Evolutionary conservation across 2,113 vertebrate species (phyloP), one percentile per base, ranked within the genome.

Genomic region (Perccottus glenii): DNA sequence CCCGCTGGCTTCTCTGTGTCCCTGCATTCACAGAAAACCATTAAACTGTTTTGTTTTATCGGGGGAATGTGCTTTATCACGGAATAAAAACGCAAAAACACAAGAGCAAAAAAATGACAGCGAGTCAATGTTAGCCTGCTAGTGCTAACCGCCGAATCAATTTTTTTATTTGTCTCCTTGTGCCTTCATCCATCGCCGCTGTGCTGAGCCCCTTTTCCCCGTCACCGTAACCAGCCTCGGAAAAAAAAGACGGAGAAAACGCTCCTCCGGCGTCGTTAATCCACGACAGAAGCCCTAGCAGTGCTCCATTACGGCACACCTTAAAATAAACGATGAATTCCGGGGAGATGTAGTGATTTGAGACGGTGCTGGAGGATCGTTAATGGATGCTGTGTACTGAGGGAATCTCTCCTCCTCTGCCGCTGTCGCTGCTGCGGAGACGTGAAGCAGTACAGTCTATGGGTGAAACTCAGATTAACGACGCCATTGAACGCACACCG

Each of bases 311-410:
- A 50, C 60, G 59, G 15, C 83, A 79, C 85, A 77, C 70, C 73
- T n/a, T 40, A 2, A 55, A 68, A 59, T 6, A 59, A 68, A 66
- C 47, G 19, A 65, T 55, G 38, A 38, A 57, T 70, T 64, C 59
- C 11, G 64, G 67, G 38, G 63, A 59, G 72, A 78, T 66, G 83
- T 33, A 45, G 27, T 12, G 63, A 10, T 60, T 38, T 9, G 57
- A 15, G 45, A 42, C 64, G n/a, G 19, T 27, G 19, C 19, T 27
- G 19, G 19, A 27, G 19, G 19, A 27, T 27, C 75, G 66, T 46
- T 64, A 79, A 81, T 84, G 87, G 83, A 87, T 78, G 87, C 64
- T 84, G 82, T 36, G 59, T 27, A 27, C 19, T 27, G 19, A 27
- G 43, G 55, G 69, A 60, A 72, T 65, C 80, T 70, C 77, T 51